Conservation (phyloP, 2,888 invertebrate species). For the Eurytoma adleriae region DNA sequence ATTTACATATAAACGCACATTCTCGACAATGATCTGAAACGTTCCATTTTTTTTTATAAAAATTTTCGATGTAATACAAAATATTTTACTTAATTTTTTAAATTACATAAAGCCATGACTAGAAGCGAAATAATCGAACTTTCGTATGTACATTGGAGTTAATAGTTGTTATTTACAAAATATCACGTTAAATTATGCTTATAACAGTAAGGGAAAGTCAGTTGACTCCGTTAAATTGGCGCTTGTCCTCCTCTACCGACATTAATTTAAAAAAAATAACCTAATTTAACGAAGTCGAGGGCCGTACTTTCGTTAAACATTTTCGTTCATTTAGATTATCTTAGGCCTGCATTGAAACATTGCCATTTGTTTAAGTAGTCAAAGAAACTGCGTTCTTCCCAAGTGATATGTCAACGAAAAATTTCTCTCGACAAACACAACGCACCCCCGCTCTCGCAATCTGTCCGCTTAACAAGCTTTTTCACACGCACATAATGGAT, state of each 20-base stretch:
- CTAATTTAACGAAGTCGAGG: slow-evolving; percentile 47
- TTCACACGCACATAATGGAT: neutral
- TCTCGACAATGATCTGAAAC: neutral
- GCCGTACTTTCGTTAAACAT: slow-evolving; percentile 33
- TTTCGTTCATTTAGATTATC: slow-evolving; percentile 46
- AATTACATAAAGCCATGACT: slow-evolving; percentile 18
- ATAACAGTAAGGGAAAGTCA: slow-evolving; percentile 36
- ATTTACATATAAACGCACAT: slow-evolving; percentile 38
- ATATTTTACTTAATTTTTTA: slow-evolving; percentile 38
- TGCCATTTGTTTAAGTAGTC: slow-evolving; percentile 40
- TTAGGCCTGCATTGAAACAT: slow-evolving; percentile 56
- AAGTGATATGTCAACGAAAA: slow-evolving; percentile 17
- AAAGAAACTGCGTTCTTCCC: slow-evolving; percentile 16
- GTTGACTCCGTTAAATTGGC: slow-evolving; percentile 30
- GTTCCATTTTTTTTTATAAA: slow-evolving; percentile 12
- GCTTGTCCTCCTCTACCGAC: neutral
- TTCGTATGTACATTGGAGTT: slow-evolving; percentile 36
- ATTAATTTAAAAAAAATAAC: slow-evolving; percentile 37
- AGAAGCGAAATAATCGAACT: slow-evolving; percentile 40
- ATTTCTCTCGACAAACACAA: slow-evolving; percentile 1
- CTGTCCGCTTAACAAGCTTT: slow-evolving; percentile 3
- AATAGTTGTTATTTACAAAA: slow-evolving; percentile 43
- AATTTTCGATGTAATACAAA: slow-evolving; percentile 41
- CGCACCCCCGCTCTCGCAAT: neutral
- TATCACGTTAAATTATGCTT: slow-evolving; percentile 37